These are phyloP conservation scores for Uromys caudimaculatus DNA, from an alignment of 2,797 vertebrate genomes.

Conservation along the genomic window DNA sequence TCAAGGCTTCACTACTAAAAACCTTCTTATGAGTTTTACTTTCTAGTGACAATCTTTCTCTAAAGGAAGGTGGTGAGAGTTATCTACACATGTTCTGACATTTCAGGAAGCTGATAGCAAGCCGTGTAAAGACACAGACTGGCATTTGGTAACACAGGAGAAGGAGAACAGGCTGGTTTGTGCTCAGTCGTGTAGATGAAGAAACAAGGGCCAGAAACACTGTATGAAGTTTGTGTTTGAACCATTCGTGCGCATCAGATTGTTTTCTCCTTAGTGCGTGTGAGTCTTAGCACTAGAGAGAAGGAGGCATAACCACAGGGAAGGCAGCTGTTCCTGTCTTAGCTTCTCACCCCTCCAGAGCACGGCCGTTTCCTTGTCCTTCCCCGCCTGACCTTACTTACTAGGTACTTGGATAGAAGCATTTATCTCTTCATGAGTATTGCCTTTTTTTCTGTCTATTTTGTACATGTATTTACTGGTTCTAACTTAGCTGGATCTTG, in stretches of 20 bases:
- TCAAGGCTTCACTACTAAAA: slow-evolving; percentile 46
- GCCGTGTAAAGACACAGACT: slow-evolving; percentile 20
- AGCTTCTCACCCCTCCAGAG: background rate
- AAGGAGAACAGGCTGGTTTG: background rate
- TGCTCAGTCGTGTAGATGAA: background rate
- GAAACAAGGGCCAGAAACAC: slow-evolving; percentile 49
- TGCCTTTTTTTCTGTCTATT: slow-evolving; percentile 37
- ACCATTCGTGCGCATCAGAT: background rate
- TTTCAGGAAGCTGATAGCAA: slow-evolving; percentile 2
- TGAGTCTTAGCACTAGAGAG: background rate
- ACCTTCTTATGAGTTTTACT: slow-evolving; percentile 28
- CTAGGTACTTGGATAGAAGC: background rate
- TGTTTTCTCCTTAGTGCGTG: background rate
- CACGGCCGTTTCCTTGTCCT: background rate
- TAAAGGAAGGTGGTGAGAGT: slow-evolving; percentile 24
- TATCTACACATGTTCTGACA: background rate
- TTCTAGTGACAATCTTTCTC: background rate
- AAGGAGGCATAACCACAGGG: background rate
- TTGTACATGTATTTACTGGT: slow-evolving; percentile 45
- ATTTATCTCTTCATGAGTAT: background rate
- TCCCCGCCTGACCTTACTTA: background rate
- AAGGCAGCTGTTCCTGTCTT: background rate
- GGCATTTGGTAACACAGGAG: slow-evolving; percentile 29
- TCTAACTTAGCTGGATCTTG: background rate
- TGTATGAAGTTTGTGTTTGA: slow-evolving; percentile 19